Evolutionary conservation across 1,140 invertebrate species (phyloP), one percentile per base, ranked within the genome.

Genomic region (Zaprionus tsacasi): DNA sequence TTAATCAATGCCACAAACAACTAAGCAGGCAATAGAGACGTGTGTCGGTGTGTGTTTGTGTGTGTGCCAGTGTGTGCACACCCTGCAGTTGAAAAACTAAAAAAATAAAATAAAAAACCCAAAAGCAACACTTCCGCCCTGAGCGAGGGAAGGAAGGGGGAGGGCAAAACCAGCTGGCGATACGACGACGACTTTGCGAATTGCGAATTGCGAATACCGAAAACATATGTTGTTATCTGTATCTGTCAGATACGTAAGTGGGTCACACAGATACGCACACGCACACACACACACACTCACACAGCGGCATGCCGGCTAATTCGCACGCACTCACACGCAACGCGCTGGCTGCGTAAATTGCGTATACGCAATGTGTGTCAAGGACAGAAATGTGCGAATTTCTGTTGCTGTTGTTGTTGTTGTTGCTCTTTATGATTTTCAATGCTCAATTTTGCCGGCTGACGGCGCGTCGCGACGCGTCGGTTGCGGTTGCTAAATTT

Each of bases 361-460:
- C 83, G 83, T 88, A 88, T 83, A 83, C 81, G 76, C 90, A 90
- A 91, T 90, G 86, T 91, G 82, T 91, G 90, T 91, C 90, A 91
- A 91, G 90, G 90, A 91, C 90, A 91, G 86, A 91, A 78, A 87
- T 91, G 90, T 91, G 90, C 90, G 90, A 91, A 90, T 82, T 91
- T 91, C 54, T 21, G 54, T 21, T 55, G 36, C 40, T 48, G 43
- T 12, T 36, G 27, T 33, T 40, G 33, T 35, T 33, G 38, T 59
- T 57, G 15, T 73, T 45, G 56, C 15, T 61, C 50, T 52, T 30
- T 74, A 66, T 75, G 67, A 54, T 73, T 55, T 70, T 56, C 66
- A 86, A 86, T 88, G 77, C 71, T 82, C n/a, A 67, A 67, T 72
- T 81, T 87, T 76, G 76, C 67, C 69, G 69, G 65, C 71, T 72